Evolutionary conservation across 2,113 vertebrate genomes (phyloP).

Genomic region (Sardina pilchardus): DNA sequence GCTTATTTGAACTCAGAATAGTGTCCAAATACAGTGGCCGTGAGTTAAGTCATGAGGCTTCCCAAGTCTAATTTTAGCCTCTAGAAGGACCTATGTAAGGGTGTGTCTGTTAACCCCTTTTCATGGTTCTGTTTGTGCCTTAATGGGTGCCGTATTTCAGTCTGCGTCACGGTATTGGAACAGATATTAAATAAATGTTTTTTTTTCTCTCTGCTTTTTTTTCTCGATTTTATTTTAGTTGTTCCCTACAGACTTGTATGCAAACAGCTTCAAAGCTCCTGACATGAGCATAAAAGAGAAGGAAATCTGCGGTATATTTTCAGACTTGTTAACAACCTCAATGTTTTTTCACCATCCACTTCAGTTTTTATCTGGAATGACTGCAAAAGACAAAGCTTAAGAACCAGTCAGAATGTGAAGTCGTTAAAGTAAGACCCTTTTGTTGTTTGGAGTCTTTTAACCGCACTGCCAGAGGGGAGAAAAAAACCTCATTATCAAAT

Average conservation of each 20-base stretch:
- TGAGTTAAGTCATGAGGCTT: not conserved
- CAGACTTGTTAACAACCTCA: too few species aligned
- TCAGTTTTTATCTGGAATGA: too few species aligned
- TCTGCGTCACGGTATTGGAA: not conserved
- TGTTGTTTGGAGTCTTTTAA: not conserved
- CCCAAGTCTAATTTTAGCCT: not conserved
- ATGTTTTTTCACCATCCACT: too few species aligned
- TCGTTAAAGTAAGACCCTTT: not conserved
- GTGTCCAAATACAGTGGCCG: slow-evolving; percentile 13
- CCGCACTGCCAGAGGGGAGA: too few species aligned
- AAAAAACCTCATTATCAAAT: not conserved
- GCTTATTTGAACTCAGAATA: not conserved
- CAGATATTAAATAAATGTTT: not conserved
- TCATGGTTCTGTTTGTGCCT: not conserved
- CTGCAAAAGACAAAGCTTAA: too few species aligned
- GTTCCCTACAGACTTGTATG: not conserved
- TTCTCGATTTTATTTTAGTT: not conserved
- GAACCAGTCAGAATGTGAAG: not conserved
- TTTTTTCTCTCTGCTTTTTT: too few species aligned
- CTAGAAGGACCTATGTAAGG: slow-evolving; percentile 4
- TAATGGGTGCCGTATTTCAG: not conserved
- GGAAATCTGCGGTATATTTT: not conserved
- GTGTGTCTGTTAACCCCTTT: slow-evolving; percentile 12
- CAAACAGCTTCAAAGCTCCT: not conserved
- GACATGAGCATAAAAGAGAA: not conserved